A percentile compares a stretch with the other conserved stretches of the same genome.
Conservation (phyloP, 2,888 invertebrate species). For the Pelosia muscerda region DNA sequence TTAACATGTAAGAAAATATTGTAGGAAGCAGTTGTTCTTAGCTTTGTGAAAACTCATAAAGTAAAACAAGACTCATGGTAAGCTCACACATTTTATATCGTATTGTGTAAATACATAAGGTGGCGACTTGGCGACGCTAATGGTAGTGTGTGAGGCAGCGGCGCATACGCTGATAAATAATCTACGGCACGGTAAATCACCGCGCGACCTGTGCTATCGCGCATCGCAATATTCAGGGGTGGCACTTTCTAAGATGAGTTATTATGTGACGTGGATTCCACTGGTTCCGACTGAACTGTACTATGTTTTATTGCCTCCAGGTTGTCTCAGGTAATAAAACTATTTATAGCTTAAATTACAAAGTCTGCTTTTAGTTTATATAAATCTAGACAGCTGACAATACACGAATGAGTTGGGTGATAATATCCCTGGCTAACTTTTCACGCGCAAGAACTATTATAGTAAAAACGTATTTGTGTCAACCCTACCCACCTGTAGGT, state of each 20-base stretch:
- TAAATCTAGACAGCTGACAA: not conserved
- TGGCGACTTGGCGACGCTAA: slow-evolving; percentile 39
- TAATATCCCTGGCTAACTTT: not conserved
- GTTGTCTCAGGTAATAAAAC: too few relatives aligned
- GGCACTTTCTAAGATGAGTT: slow-evolving; percentile 19
- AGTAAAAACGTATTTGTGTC: not conserved
- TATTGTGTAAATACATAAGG: slow-evolving; percentile 29
- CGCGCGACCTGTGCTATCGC: slow-evolving; percentile 64
- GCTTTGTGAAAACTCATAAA: not conserved
- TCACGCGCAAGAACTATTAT: not conserved
- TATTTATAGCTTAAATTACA: too few relatives aligned
- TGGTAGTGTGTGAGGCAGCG: slow-evolving; percentile 43
- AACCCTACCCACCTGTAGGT: slow-evolving; percentile 60
- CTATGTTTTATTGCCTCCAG: too few relatives aligned
- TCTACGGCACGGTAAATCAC: slow-evolving; percentile 70
- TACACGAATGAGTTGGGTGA: not conserved
- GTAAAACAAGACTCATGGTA: not conserved
- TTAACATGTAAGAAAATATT: not conserved
- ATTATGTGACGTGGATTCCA: not conserved
- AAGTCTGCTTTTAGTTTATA: too few relatives aligned
- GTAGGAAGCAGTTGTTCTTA: not conserved
- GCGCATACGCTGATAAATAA: slow-evolving; percentile 59
- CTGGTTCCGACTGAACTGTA: too few relatives aligned
- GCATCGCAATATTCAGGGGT: slow-evolving; percentile 57
- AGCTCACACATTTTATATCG: slow-evolving; percentile 6